A percentile compares a stretch with the other conserved stretches of the same genome.
Evolutionary conservation across 2,888 invertebrate genomes (phyloP).

Genomic region (Epirrita christyi): DNA sequence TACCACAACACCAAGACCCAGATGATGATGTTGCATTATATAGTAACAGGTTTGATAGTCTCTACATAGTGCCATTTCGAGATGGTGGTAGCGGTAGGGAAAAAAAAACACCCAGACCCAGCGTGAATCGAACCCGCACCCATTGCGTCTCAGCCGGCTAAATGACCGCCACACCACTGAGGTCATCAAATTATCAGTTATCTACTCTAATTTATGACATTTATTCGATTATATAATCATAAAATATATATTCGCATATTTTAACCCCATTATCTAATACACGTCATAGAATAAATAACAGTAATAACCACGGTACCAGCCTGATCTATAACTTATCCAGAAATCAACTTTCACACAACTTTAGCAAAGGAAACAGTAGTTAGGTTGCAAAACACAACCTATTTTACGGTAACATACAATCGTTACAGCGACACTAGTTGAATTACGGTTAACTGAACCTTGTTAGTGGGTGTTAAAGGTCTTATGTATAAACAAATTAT

Average conservation of each 20-base stretch:
- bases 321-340: conserved; percentile 24
- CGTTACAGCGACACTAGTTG: conserved; percentile 25
- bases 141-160: too few species aligned
- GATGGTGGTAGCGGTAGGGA: too few species aligned
- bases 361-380: conserved; percentile 29
- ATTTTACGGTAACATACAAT: conserved; percentile 25
- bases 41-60: too few species aligned
- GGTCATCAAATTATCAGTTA: too few species aligned
- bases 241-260: conserved; percentile 9
- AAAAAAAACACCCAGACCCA: too few species aligned
- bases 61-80: too few species aligned
- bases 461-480: conserved; percentile 11
- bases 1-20: too few species aligned
- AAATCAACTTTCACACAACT: conserved; percentile 31
- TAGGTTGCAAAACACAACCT: conserved; percentile 28
- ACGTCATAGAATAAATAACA: conserved; percentile 10
- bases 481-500: background rate
- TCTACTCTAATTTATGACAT: background rate
- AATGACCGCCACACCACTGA: too few species aligned
- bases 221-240: background rate
- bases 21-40: too few species aligned
- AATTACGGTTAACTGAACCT: conserved; percentile 18
- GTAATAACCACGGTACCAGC: conserved; percentile 1
- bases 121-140: too few species aligned
- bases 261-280: conserved; percentile 15